These are phyloP conservation scores for Abrostola tripartita DNA, from an alignment of 2,888 invertebrate species.

Conservation along the genomic window DNA sequence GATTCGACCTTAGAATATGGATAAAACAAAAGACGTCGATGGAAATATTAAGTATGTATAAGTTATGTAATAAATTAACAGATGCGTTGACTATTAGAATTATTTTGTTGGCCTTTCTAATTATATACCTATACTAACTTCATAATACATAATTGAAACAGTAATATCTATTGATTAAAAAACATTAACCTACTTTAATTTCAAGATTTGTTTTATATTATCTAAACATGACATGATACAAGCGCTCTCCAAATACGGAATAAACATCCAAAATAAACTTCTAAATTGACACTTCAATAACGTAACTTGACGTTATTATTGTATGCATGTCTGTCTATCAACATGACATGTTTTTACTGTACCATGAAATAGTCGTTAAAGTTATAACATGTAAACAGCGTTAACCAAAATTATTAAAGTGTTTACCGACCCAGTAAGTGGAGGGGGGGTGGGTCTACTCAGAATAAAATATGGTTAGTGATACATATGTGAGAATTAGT, in stretches of 20 bases:
- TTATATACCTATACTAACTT: no score
- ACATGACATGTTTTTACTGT: slow-evolving; percentile 40
- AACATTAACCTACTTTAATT: background rate
- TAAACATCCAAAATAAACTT: slow-evolving; percentile 6
- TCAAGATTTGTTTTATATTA: no score
- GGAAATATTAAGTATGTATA: background rate
- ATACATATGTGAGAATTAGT: no score
- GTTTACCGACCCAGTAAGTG: slow-evolving; percentile 14
- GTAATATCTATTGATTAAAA: background rate
- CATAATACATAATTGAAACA: no score
- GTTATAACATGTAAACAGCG: slow-evolving; percentile 18
- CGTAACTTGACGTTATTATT: slow-evolving; percentile 8
- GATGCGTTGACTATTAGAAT: no score
- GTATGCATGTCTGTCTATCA: slow-evolving; percentile 48
- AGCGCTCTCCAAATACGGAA: no score
- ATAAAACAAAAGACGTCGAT: background rate
- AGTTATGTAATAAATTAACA: background rate
- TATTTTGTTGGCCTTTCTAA: no score
- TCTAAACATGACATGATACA: no score
- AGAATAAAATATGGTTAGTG: no score
- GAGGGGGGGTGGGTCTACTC: no score
- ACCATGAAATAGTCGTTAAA: slow-evolving; percentile 25
- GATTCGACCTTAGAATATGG: slow-evolving; percentile 28
- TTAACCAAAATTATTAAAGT: slow-evolving; percentile 3
- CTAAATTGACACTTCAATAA: slow-evolving; percentile 30